Percentiles rank a stretch among this genome's conserved stretches.
Conservation (phyloP, 30 jellyfish, hydroid and myxozoan genomes). For the Chrysaora quinquecirrha region DNA sequence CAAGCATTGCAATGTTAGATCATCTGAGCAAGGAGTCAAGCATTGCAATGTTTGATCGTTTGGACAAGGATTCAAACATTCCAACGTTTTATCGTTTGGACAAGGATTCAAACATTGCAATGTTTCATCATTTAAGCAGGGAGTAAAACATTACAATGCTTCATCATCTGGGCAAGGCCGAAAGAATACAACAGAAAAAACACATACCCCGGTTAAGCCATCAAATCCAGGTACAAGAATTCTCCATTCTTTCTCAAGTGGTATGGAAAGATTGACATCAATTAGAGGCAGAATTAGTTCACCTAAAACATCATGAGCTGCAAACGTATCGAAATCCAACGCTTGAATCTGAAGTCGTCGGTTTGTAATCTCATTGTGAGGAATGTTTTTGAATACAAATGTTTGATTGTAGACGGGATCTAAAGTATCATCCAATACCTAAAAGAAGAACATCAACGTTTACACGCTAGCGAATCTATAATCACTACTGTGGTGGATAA, state of each 20-base stretch:
- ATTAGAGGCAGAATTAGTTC: constrained; percentile 79
- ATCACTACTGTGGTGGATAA: too few species aligned
- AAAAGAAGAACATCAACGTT: not conserved
- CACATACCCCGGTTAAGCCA: constrained; percentile 65
- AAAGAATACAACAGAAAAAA: too few species aligned
- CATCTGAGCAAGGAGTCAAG: too few species aligned
- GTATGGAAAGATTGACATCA: constrained; percentile 60
- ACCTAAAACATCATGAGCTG: constrained; percentile 86
- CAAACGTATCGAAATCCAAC: constrained; percentile 71
- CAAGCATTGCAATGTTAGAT: too few species aligned
- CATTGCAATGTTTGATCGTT: too few species aligned
- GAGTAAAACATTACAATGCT: too few species aligned
- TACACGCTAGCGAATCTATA: too few species aligned
- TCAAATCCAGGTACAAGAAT: constrained; percentile 90
- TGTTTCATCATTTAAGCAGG: too few species aligned
- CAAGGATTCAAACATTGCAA: too few species aligned
- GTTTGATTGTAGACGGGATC: constrained; percentile 87
- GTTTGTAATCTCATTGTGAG: constrained; percentile 68
- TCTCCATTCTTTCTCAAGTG: constrained; percentile 78
- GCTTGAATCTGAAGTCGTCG: constrained; percentile 83
- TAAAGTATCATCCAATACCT: constrained; percentile 76
- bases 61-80: too few species aligned
- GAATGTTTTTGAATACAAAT: constrained; percentile 68
- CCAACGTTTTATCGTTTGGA: too few species aligned
- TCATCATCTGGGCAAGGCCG: too few species aligned